Evolutionary conservation across 2,888 invertebrate species (phyloP).

Genomic region (Plusia festucae): DNA sequence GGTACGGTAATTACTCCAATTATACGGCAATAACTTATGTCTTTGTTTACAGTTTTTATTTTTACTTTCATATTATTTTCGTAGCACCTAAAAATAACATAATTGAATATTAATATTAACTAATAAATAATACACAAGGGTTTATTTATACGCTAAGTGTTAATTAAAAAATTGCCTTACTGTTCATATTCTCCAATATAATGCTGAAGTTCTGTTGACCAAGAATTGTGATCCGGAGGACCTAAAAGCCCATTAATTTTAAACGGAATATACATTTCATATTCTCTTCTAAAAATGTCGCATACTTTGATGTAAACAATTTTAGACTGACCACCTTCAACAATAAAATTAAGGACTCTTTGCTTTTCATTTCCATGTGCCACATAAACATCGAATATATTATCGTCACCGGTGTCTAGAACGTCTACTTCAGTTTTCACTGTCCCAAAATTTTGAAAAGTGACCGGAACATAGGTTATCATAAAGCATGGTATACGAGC

Average conservation of each 20-base stretch:
- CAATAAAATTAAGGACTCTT: conserved; percentile 69
- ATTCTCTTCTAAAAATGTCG: conserved; percentile 82
- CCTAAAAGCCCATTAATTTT: conserved; percentile 90
- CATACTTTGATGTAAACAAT: conserved; percentile 78
- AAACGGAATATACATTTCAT: conserved; percentile 89
- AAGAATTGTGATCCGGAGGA: conserved; percentile 78
- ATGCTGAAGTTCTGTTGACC: conserved; percentile 75
- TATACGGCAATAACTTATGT: conserved; percentile 80
- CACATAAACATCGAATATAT: conserved; percentile 78
- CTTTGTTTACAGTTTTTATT: conserved; percentile 75
- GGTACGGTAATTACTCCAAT: conserved; percentile 81
- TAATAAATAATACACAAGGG: background rate
- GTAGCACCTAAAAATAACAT: conserved; percentile 71
- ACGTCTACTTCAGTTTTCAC: conserved; percentile 73
- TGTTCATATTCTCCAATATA: conserved; percentile 76
- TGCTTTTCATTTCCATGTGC: conserved; percentile 78
- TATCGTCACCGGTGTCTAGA: conserved; percentile 76
- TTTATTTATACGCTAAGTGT: background rate
- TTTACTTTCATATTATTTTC: conserved; percentile 80
- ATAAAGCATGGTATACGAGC: conserved; percentile 82
- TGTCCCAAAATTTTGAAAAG: conserved; percentile 76
- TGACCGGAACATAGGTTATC: conserved; percentile 79
- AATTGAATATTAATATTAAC: background rate
- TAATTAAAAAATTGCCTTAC: conserved; percentile 57
- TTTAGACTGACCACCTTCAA: conserved; percentile 79